Conservation (phyloP, 2,797 vertebrate species). For the Acropternis orthonyx region DNA sequence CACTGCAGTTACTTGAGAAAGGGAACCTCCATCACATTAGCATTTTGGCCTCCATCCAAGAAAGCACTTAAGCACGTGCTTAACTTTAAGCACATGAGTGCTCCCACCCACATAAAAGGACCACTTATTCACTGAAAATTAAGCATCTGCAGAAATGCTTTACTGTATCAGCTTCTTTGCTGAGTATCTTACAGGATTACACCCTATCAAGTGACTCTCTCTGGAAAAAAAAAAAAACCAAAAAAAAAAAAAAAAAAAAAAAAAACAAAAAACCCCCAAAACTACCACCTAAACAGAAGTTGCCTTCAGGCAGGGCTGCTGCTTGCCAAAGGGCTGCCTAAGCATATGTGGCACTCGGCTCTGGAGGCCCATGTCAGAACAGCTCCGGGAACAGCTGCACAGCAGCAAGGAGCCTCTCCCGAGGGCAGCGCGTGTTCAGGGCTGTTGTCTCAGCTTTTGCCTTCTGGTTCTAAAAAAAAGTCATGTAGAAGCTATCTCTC, state of each 20-base stretch:
- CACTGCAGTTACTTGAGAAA: slow-evolving; percentile 46
- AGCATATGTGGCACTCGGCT: not conserved
- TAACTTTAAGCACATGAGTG: slow-evolving; percentile 66
- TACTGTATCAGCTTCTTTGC: slow-evolving; percentile 34
- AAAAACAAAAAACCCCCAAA: not conserved
- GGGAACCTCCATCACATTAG: slow-evolving; percentile 17
- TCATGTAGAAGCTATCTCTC: not conserved
- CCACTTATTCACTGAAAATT: slow-evolving; percentile 56
- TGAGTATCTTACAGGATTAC: slow-evolving; percentile 41
- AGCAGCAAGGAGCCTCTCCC: not conserved
- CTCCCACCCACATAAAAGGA: slow-evolving; percentile 61
- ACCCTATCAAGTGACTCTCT: slow-evolving; percentile 26
- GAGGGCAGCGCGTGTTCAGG: fast-evolving
- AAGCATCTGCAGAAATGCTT: slow-evolving; percentile 62
- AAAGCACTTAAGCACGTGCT: slow-evolving; percentile 67
- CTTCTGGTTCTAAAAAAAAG: not conserved
- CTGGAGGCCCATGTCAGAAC: not conserved
- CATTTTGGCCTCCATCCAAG: slow-evolving; percentile 41
- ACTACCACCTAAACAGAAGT: not conserved
- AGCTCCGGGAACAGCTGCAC: slow-evolving; percentile 45
- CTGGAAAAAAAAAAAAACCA: not conserved
- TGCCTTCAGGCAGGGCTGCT: not conserved
- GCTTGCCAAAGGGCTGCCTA: slow-evolving; percentile 5
- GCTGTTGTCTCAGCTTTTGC: slow-evolving; percentile 8
- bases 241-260: not conserved